Evolutionary conservation across 2,888 invertebrate genomes (phyloP), one percentile per base, ranked within the genome.

Genomic region (Synanthedon andrenaeformis): DNA sequence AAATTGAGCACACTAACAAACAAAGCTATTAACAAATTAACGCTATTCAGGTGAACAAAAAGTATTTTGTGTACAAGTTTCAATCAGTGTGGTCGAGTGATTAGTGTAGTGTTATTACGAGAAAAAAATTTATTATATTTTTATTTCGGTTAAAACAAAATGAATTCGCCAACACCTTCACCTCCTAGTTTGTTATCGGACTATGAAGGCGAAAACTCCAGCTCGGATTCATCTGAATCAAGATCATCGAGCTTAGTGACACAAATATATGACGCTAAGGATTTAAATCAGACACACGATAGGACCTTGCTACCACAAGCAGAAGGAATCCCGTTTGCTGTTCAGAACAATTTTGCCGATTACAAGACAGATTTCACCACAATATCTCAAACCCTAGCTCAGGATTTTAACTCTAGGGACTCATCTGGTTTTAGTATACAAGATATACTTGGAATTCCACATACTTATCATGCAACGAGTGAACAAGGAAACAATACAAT

Each of bases 11-110:
- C 82, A 83, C 85, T 72, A 70, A 76, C 65, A 70, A 67, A 76
- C 66, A 68, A 77, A 78, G 76, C 79, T 82, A 86, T 86, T 87
- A 86, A 79, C 74, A 82, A 85, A 86, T 86, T 84, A 84, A 85
- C 82, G 75, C 77, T 68, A 74, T 72, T 68, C 80, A 83, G 84
- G 84, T 85, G 78, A 82, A 79, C 73, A 82, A 82, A 84, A 82
- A 79, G 70, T 81, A 85, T 83, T 85, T 83, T 74, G 84, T 85
- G 80, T 84, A 87, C 79, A 83, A 82, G 70, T 58, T 69, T 77
- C 79, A 73, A 67, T 72, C 73, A 56, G 74, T 67, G 64, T 78
- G 73, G 86, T 78, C 82, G 82, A 59, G 17, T 49, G 5, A 49
- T 49, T 17, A 19, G 8, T 35, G 28, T 41, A 5, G 28, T 51